Evolutionary conservation across 2,797 vertebrate species (phyloP).

Genomic region (Muraenolepis orangiensis): DNA sequence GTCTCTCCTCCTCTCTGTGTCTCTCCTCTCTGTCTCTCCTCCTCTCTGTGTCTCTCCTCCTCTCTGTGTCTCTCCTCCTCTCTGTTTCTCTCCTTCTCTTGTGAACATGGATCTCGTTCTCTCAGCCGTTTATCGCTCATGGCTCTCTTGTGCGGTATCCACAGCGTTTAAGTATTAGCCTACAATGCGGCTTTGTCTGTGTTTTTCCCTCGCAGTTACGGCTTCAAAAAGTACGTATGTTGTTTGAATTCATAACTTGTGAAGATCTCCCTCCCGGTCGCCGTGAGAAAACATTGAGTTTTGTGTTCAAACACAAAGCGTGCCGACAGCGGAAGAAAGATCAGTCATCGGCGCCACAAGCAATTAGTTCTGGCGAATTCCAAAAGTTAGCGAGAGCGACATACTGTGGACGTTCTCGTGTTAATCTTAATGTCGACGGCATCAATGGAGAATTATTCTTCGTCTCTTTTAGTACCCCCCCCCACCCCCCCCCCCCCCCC

Average conservation of each 20-base stretch:
- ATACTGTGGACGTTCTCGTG: neutral
- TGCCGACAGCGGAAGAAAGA: too few species aligned
- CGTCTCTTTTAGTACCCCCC: too few species aligned
- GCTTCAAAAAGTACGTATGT: too few species aligned
- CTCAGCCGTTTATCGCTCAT: too few species aligned
- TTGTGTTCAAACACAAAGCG: neutral
- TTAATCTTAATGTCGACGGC: neutral
- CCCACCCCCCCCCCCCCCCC: too few species aligned
- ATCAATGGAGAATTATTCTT: too few species aligned
- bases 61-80: constrained; percentile 9
- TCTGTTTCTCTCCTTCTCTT: neutral
- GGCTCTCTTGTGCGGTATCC: too few species aligned
- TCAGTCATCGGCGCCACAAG: too few species aligned
- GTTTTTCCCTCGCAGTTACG: too few species aligned
- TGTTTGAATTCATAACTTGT: neutral
- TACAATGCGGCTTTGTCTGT: too few species aligned
- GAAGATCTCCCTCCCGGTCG: neutral
- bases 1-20: constrained; percentile 22
- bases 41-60: constrained; percentile 8
- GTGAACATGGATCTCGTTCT: neutral
- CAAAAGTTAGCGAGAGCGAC: neutral
- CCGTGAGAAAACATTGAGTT: too few species aligned
- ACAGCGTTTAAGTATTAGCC: too few species aligned
- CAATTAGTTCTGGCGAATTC: neutral
- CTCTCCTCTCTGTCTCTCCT: constrained; percentile 10